These are phyloP conservation scores for Podargus strigoides DNA, from an alignment of 2,797 vertebrate species.

Conservation along the genomic window DNA sequence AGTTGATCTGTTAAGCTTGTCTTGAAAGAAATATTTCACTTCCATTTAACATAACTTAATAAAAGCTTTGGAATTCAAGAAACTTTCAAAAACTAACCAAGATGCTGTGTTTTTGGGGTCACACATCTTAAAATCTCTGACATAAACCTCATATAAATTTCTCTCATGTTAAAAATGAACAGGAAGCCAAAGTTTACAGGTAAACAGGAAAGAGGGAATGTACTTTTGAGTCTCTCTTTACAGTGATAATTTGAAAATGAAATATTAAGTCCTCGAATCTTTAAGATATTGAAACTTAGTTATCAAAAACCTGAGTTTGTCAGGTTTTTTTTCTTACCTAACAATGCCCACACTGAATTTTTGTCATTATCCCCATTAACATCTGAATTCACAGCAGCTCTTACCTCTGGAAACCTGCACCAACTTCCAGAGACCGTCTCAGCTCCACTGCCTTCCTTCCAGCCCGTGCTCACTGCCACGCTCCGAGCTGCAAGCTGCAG, in stretches of 20 bases:
- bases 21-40: not conserved
- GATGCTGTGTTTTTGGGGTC: not conserved
- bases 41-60: not conserved
- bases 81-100: not conserved
- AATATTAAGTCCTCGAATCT: not conserved
- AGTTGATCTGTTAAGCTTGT: not conserved
- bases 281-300: not conserved
- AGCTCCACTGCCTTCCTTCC: not conserved
- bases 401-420: conserved; percentile 27
- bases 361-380: not conserved
- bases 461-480: not conserved
- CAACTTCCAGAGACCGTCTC: not conserved
- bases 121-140: not conserved
- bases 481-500: not conserved
- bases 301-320: not conserved
- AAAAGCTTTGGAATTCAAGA: not conserved
- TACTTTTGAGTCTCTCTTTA: not conserved
- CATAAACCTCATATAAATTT: not conserved
- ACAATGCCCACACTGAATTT: not conserved
- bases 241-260: not conserved
- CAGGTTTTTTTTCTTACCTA: not conserved
- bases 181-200: not conserved
- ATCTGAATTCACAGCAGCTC: not conserved
- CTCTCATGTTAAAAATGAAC: not conserved
- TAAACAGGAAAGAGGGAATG: not conserved